Evolutionary conservation across 2,888 invertebrate species (phyloP), one percentile per base, ranked within the genome.

Genomic region (Agrotis puta): DNA sequence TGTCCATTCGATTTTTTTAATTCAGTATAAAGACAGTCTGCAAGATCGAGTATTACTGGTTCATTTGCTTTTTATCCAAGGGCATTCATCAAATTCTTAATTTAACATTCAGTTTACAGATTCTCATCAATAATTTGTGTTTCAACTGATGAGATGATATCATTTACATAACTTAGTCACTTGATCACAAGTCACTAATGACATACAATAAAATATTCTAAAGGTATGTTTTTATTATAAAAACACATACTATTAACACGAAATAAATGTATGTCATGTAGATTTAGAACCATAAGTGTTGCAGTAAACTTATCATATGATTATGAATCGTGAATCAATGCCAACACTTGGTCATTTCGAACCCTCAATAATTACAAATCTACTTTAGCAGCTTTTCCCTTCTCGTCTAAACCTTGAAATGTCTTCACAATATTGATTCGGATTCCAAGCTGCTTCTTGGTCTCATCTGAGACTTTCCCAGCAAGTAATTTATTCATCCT

Each of bases 391-490:
- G 54, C 68, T 75, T 87, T 88, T 16, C 70, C 14, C 47, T 88
- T 83, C 50, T 90, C 89, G 27, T 88, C 83, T 73, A 83, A 74
- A 5, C 92, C 80, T 82, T 91, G 90, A 91, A 99, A 99, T 43
- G 98, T 97, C 87, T 98, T 97, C 58, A 99, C 94, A 90, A 99
- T 98, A 90, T 99, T 99, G 24, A 98, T 93, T 89, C 98, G 97
- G 24, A 97, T 96, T 70, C 97, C 97, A 82, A 99, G 95, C 91
- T 98, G 98, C 75, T 97, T 97, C 89, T 98, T 98, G 93, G 99
- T 99, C 77, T 98, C 98, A 53, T 97, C 97, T 9, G 98, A 97
- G 43, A 99, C 92, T 96, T 99, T 99, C 16, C 98, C 98, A 76
- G 97, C 97, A 43, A 98, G 94, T 63, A 99, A 93, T 83, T 98